Evolutionary conservation across 2,797 vertebrate genomes (phyloP).

Genomic region (Protosalanx chinensis): DNA sequence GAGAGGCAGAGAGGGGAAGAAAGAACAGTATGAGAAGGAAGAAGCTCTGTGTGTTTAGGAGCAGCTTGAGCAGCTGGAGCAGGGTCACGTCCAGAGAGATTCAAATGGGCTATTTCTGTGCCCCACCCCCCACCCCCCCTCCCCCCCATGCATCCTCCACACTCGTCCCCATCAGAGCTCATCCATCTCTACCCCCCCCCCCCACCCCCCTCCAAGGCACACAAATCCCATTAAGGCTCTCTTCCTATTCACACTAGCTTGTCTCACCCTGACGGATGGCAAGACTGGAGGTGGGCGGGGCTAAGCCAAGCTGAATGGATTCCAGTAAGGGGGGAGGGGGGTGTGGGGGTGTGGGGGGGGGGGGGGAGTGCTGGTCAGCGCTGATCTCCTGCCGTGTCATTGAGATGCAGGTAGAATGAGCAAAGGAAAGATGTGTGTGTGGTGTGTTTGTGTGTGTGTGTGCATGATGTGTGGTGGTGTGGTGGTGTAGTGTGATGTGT

Average conservation of each 20-base stretch:
- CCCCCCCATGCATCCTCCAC: slow-evolving; percentile 63
- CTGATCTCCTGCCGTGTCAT: slow-evolving; percentile 39
- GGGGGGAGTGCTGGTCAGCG: background rate
- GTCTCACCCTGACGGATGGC: slow-evolving; percentile 39
- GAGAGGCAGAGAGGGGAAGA: too few relatives aligned
- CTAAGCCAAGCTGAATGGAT: slow-evolving; percentile 6
- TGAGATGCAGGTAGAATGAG: slow-evolving; percentile 30
- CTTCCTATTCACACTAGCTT: slow-evolving; percentile 42
- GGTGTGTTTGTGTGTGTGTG: background rate
- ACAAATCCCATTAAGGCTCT: slow-evolving; percentile 44
- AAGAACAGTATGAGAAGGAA: slow-evolving; percentile 30
- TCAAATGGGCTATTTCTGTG: slow-evolving; percentile 70
- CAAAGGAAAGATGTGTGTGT: slow-evolving; percentile 32
- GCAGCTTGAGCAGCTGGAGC: slow-evolving; percentile 66
- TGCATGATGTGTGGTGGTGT: too few relatives aligned
- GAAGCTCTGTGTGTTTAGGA: slow-evolving; percentile 61
- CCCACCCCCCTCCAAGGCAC: slow-evolving; percentile 28
- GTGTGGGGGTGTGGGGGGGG: background rate
- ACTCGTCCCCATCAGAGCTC: slow-evolving; percentile 62
- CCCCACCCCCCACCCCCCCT: slow-evolving; percentile 47
- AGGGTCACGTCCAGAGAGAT: slow-evolving; percentile 69
- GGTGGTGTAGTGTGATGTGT: too few relatives aligned
- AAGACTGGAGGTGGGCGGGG: slow-evolving; percentile 33
- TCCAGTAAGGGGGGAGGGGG: too few relatives aligned
- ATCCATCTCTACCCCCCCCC: slow-evolving; percentile 63